Conservation (phyloP, 2,113 vertebrate species). For the Microtus richardsoni region DNA sequence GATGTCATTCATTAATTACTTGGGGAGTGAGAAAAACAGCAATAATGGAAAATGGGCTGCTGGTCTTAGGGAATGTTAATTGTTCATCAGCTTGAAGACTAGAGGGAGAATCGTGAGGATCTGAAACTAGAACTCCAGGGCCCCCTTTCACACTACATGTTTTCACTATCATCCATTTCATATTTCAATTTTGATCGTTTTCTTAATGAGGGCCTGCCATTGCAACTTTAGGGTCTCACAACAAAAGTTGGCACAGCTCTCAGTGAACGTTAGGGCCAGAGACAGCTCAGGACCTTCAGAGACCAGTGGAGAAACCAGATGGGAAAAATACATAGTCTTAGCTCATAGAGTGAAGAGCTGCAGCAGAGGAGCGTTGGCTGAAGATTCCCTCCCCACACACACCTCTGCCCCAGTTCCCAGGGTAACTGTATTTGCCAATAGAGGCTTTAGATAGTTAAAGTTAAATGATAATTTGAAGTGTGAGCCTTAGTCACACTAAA, state of each 20-base stretch:
- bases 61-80: neutral
- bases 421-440: neutral
- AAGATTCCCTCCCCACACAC: neutral
- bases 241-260: neutral
- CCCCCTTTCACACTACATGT: neutral
- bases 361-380: neutral
- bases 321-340: neutral
- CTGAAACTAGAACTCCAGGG: neutral
- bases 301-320: neutral
- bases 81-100: neutral
- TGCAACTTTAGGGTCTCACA: neutral
- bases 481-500: neutral
- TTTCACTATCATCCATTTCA: neutral
- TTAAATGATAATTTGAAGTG: slow-evolving; percentile 3
- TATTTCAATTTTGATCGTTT: neutral
- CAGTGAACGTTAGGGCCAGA: neutral
- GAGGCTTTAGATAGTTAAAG: neutral
- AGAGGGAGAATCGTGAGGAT: neutral
- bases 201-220: neutral
- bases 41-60: neutral
- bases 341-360: neutral
- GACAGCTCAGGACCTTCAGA: neutral
- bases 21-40: neutral
- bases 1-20: neutral
- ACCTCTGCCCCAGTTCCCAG: neutral